Evolutionary conservation across 1,140 invertebrate species (phyloP), one percentile per base, ranked within the genome.

Genomic region (Sycophila sp.): DNA sequence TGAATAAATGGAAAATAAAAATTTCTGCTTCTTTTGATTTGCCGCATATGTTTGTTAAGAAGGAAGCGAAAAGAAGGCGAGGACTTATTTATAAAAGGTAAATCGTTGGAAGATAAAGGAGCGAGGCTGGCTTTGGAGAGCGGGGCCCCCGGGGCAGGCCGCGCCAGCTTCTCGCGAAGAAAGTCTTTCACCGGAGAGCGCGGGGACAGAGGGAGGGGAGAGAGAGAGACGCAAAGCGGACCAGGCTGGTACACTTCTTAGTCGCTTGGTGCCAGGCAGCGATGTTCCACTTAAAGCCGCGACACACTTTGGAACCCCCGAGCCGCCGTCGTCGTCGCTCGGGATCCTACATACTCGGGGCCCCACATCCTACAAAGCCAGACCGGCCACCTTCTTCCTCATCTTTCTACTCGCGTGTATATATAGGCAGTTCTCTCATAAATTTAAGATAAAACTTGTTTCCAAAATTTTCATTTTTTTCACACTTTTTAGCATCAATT

Each of bases 131-230:
- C 56, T 69, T 62, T 69, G 45, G 67, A 63, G 59, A 58, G 60
- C 51, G 47, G 45, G 8, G 24, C 40, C n/a, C 22, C 19, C 28
- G 42, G 11, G 28, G 59, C 22, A 7, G 34, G 36, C 24, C 5
- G 62, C 47, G 55, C 62, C 47, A 13, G 49, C 30, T 65, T 40
- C n/a, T 17, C 55, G 58, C 67, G 69, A 86, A 86, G 85, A 86
- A 86, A 86, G 85, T 86, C 84, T 86, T 86, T 86, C 85, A 85
- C 85, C 80, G 73, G 69, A 70, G 60, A 72, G 76, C 73, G 76
- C 76, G 75, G 76, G 74, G 67, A 24, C 11, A 19, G 30, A 8
- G 58, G 22, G 59, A 11, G 72, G 73, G 66, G 65, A 67, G 72
- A 62, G 70, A 56, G 76, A 56, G 75, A 75, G 79, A 77, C 73